Evolutionary conservation across 64 coral and sea anemone genomes (phyloP).

Genomic region (Montipora efflorescens): DNA sequence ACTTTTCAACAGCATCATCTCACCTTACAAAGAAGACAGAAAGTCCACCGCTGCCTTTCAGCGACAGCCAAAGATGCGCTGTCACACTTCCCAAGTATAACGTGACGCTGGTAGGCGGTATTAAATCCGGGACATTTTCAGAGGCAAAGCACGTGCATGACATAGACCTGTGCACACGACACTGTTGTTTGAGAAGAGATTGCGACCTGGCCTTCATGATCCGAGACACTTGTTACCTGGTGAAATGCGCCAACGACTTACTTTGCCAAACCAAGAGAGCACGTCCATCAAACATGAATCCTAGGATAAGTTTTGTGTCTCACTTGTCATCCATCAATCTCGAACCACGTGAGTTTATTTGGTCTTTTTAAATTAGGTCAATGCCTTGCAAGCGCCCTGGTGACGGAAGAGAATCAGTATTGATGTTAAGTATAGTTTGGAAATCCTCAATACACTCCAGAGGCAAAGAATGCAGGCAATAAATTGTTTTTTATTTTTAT

Average conservation of each 20-base stretch:
- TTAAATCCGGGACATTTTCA: constrained; percentile 87
- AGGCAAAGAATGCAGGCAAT: too few relatives aligned
- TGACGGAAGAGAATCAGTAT: too few relatives aligned
- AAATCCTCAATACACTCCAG: too few relatives aligned
- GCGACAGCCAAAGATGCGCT: constrained; percentile 47
- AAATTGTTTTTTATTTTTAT: too few relatives aligned
- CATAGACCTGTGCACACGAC: constrained; percentile 84
- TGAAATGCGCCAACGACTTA: constrained; percentile 56
- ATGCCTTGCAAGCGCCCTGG: background rate
- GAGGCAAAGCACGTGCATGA: constrained; percentile 65
- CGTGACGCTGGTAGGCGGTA: constrained; percentile 79
- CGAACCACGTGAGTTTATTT: constrained; percentile 30
- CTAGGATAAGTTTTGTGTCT: constrained; percentile 77
- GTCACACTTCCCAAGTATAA: constrained; percentile 78
- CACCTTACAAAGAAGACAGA: constrained; percentile 81
- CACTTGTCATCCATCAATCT: constrained; percentile 33
- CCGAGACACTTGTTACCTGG: constrained; percentile 85
- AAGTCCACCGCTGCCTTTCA: constrained; percentile 12
- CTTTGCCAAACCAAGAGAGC: constrained; percentile 84
- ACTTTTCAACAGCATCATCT: constrained; percentile 47
- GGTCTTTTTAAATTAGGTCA: background rate
- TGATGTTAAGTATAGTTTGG: too few relatives aligned
- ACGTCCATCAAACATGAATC: constrained; percentile 84
- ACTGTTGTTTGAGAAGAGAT: constrained; percentile 72
- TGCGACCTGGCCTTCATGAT: constrained; percentile 96